Evolutionary conservation across 2,888 invertebrate species (phyloP).

Genomic region (Theretra japonica): DNA sequence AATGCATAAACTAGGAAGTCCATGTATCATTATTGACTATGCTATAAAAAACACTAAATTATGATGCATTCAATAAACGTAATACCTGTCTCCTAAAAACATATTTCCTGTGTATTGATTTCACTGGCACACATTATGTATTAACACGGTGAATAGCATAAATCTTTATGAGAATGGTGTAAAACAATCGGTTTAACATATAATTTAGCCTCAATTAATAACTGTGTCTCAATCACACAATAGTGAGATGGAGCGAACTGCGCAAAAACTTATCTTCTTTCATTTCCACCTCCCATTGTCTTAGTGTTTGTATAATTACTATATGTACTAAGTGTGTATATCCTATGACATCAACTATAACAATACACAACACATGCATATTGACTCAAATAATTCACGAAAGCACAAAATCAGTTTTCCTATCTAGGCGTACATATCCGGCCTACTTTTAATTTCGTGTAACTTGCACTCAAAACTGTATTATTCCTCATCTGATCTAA

Average conservation of each 20-base stretch:
- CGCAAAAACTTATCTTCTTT: constrained; percentile 69
- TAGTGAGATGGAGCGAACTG: constrained; percentile 57
- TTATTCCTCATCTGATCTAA: background rate
- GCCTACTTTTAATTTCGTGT: constrained; percentile 1
- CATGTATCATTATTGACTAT: too few species aligned
- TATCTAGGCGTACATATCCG: background rate
- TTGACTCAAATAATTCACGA: background rate
- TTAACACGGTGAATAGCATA: constrained; percentile 5
- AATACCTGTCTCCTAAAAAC: too few species aligned
- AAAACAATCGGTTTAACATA: constrained; percentile 51
- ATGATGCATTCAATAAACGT: too few species aligned
- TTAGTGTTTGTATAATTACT: constrained; percentile 70
- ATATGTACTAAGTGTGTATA: background rate
- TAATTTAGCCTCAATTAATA: constrained; percentile 66
- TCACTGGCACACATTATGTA: background rate
- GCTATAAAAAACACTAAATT: too few species aligned
- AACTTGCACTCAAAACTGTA: constrained; percentile 1
- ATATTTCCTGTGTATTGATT: constrained; percentile 5
- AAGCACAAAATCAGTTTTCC: background rate
- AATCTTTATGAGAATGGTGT: constrained; percentile 31
- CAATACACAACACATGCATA: background rate
- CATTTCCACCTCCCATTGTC: constrained; percentile 79
- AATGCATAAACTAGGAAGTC: too few species aligned
- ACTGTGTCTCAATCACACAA: constrained; percentile 68
- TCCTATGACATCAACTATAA: background rate